These are phyloP conservation scores for Steatornis caripensis DNA, from an alignment of 2,113 vertebrate species.

Conservation along the genomic window DNA sequence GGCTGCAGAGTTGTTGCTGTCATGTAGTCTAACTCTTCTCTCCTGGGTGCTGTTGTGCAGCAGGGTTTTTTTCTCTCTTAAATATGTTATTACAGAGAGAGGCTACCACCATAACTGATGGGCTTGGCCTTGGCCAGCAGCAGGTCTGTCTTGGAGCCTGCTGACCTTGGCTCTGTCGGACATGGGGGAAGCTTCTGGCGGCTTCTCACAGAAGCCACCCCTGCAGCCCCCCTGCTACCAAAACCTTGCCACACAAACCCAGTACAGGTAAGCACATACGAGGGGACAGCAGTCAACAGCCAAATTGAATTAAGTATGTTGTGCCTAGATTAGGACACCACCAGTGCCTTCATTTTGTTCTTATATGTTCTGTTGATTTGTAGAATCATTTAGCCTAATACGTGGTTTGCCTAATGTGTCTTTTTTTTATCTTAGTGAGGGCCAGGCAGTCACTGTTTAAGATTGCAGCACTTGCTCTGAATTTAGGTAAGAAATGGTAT, in stretches of 20 bases:
- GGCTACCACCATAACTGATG: rapidly evolving
- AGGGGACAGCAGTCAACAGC: not conserved
- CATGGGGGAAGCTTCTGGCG: not conserved
- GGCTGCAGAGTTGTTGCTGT: not conserved
- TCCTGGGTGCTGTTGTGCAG: not conserved
- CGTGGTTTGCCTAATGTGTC: rapidly evolving
- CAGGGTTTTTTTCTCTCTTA: not conserved
- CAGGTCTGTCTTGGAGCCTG: rapidly evolving
- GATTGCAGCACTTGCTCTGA: not conserved
- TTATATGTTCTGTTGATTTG: not conserved
- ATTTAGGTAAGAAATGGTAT: not conserved
- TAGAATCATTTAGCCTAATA: not conserved
- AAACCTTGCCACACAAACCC: not conserved
- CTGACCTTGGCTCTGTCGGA: rapidly evolving
- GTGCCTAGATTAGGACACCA: not conserved
- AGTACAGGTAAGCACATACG: rapidly evolving
- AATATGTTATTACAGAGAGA: not conserved
- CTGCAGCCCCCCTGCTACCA: not conserved
- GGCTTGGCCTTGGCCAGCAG: not conserved
- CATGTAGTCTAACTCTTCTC: rapidly evolving
- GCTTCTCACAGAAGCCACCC: not conserved
- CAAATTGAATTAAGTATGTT: not conserved
- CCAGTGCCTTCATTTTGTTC: not conserved
- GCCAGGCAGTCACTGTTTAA: not conserved
- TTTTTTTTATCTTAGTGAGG: not conserved